These are phyloP conservation scores for Trilocha varians DNA, from an alignment of 2,888 invertebrate genomes.

Conservation along the genomic window DNA sequence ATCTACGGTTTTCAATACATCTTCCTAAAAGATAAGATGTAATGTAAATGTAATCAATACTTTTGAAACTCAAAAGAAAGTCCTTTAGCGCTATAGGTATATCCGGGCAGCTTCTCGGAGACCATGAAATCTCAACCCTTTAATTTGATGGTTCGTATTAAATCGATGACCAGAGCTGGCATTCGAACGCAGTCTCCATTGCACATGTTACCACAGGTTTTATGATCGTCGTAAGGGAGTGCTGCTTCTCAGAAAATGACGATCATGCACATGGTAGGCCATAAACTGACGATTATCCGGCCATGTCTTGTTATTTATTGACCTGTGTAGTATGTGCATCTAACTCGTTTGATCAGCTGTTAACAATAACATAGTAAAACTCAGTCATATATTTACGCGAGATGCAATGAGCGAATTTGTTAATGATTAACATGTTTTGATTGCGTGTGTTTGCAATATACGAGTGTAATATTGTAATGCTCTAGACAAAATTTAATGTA, in stretches of 20 bases:
- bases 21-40: no score
- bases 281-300: constrained; percentile 59
- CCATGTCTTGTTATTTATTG: constrained; percentile 27
- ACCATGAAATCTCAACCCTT: not conserved
- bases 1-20: no score
- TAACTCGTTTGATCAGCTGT: not conserved
- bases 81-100: not conserved
- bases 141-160: constrained; percentile 11
- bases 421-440: not conserved
- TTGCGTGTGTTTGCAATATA: not conserved
- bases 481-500: no score
- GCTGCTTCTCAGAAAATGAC: constrained; percentile 58
- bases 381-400: not conserved
- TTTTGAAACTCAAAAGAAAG: no score
- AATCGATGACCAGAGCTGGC: constrained; percentile 11
- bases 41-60: no score
- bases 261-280: constrained; percentile 54
- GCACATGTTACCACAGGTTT: constrained; percentile 70
- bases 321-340: constrained; percentile 21
- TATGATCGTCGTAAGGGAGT: constrained; percentile 59
- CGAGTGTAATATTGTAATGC: no score
- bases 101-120: not conserved
- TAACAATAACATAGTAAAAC: not conserved
- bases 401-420: not conserved
- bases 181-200: constrained; percentile 30